A percentile compares a stretch with the other conserved stretches of the same genome.
Conservation (phyloP, 2,888 invertebrate species). For the Limnephilus auricula region DNA sequence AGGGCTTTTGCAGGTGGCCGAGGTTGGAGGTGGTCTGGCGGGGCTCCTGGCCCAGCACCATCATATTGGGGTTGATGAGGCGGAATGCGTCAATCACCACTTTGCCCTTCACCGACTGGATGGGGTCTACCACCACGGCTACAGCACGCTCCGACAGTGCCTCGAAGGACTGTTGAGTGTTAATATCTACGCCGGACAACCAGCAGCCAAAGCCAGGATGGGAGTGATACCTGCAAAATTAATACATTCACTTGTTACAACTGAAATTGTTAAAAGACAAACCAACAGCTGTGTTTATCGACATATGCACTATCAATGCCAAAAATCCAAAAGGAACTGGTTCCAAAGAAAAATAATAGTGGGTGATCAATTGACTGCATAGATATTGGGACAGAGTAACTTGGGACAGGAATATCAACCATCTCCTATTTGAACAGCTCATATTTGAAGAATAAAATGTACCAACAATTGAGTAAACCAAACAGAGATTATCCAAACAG, state of each 20-base stretch:
- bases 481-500: too few species aligned
- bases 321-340: not conserved
- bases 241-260: slow-evolving; percentile 4
- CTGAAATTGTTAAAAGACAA: not conserved
- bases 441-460: too few species aligned
- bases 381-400: too few species aligned
- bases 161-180: slow-evolving; percentile 99
- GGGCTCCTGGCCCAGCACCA: slow-evolving; percentile 99
- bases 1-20: slow-evolving; percentile 98
- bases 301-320: not conserved
- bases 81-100: slow-evolving; percentile 99
- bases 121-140: slow-evolving; percentile 99
- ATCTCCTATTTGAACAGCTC: too few species aligned
- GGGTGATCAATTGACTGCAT: too few species aligned
- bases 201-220: slow-evolving; percentile 99
- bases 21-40: slow-evolving; percentile 99
- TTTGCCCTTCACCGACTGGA: slow-evolving; percentile 99
- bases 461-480: too few species aligned
- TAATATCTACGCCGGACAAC: slow-evolving; percentile 99
- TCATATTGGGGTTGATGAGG: slow-evolving; percentile 99
- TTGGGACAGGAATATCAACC: too few species aligned
- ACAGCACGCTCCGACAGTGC: slow-evolving; percentile 98
- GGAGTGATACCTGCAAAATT: slow-evolving; percentile 88
- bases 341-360: too few species aligned
- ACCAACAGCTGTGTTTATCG: not conserved